A percentile compares a stretch with the other conserved stretches of the same genome.
phyloP scores from a whole-genome alignment of 2,113 vertebrate species.

The Tamias sibiricus region DNA sequence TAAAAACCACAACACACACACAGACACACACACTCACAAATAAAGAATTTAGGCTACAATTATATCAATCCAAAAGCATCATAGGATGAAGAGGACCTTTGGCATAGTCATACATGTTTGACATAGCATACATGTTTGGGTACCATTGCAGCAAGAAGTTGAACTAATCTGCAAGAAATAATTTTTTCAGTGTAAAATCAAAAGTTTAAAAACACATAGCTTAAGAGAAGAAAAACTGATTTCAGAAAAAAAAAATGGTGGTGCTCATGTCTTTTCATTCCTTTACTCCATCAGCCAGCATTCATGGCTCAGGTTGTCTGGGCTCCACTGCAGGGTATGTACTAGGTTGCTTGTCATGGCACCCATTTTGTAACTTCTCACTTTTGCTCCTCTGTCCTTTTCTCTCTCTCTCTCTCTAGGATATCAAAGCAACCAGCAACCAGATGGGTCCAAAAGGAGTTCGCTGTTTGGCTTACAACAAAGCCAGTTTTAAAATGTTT shows the following conservation, averaged over 20 bases:
- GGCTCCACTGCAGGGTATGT: not conserved
- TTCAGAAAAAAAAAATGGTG: not conserved
- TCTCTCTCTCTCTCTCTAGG: not conserved
- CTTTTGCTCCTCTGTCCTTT: not conserved
- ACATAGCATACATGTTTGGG: too few relatives aligned
- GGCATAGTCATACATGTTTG: too few relatives aligned
- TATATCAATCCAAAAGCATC: not conserved
- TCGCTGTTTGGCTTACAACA: not conserved
- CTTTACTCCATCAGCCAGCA: not conserved
- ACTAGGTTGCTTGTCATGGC: too few relatives aligned
- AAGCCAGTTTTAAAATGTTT: not conserved
- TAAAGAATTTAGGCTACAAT: not conserved
- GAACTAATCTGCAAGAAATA: not conserved
- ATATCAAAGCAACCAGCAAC: not conserved
- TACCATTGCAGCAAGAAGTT: not conserved
- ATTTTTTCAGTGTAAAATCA: not conserved
- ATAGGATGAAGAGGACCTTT: not conserved
- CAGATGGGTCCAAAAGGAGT: not conserved
- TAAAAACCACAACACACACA: not conserved
- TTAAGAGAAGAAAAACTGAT: not conserved
- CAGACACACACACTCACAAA: too few relatives aligned
- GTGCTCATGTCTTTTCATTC: not conserved
- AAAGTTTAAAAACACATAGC: not conserved
- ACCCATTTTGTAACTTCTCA: not conserved
- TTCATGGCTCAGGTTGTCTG: not conserved